A percentile compares a stretch with the other conserved stretches of the same genome.
phyloP scores from a whole-genome alignment of 64 coral and sea anemone species.

The Montipora foliosa region DNA sequence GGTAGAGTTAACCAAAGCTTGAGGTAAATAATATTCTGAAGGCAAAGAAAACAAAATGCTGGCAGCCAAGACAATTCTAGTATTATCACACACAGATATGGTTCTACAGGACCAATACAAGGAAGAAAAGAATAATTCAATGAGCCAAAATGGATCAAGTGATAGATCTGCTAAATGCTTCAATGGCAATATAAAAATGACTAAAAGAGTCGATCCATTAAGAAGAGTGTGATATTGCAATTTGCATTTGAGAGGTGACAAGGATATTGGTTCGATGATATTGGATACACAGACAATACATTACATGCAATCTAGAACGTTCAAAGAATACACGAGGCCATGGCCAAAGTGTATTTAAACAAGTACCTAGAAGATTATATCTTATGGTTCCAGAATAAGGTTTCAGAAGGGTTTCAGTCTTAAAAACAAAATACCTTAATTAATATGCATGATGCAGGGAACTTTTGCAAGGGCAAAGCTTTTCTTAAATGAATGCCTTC shows the following conservation, averaged over 20 bases:
- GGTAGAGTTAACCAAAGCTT: too few relatives aligned
- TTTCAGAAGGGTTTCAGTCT: not conserved
- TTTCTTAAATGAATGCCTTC: not conserved
- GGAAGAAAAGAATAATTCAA: not conserved
- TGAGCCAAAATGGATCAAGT: not conserved
- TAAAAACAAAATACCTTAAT: not conserved
- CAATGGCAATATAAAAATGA: not conserved
- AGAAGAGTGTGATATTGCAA: not conserved
- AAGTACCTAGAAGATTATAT: not conserved
- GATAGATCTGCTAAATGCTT: not conserved
- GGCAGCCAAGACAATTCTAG: too few relatives aligned
- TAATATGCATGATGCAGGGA: not conserved
- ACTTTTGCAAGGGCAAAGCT: not conserved
- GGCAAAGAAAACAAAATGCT: too few relatives aligned
- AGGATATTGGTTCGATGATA: slow-evolving; percentile 7
- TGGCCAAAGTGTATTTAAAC: not conserved
- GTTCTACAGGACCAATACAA: not conserved
- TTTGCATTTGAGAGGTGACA: not conserved
- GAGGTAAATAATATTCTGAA: too few relatives aligned
- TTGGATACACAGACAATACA: slow-evolving; percentile 12
- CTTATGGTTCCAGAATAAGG: not conserved
- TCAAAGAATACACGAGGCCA: not conserved
- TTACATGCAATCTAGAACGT: slow-evolving; percentile 47
- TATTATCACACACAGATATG: not conserved
- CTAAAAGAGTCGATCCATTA: not conserved